phyloP scores from a whole-genome alignment of 2,797 vertebrate genomes.

The Pelodytes ibericus region DNA sequence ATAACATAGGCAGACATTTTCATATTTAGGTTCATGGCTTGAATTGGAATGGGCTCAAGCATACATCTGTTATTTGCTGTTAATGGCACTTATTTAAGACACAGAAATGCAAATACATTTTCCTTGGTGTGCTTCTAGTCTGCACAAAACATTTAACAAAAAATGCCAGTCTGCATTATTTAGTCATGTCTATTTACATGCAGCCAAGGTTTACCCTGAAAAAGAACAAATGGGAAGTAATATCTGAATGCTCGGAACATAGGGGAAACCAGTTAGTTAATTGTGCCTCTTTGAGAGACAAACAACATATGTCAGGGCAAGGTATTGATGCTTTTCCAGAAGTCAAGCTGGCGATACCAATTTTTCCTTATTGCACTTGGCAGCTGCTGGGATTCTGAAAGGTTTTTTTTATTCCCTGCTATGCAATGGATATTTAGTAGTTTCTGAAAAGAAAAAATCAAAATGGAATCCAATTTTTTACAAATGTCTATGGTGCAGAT shows the following conservation, averaged over 20 bases:
- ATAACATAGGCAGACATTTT: conserved; percentile 19
- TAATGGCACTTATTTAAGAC: conserved; percentile 10
- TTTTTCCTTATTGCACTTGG: neutral
- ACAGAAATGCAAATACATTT: conserved; percentile 29
- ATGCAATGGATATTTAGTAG: neutral
- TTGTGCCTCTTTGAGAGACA: neutral
- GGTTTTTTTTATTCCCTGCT: neutral
- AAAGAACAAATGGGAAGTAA: neutral
- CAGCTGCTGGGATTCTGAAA: neutral
- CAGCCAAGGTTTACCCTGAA: neutral
- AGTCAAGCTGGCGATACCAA: neutral
- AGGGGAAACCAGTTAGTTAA: neutral
- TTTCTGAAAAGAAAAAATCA: neutral
- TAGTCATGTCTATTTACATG: neutral
- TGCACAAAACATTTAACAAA: neutral
- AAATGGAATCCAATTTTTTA: neutral
- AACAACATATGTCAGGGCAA: neutral
- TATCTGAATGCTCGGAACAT: neutral
- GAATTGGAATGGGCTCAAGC: conserved; percentile 9
- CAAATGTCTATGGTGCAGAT: too few species aligned
- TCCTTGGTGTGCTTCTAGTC: neutral
- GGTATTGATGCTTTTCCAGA: conserved; percentile 13
- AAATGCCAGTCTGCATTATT: neutral
- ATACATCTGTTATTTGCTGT: conserved; percentile 1
- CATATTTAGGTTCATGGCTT: conserved; percentile 34